phyloP scores from a whole-genome alignment of 35 echinoderm and acorn worm species.

The Ptychodera flava region DNA sequence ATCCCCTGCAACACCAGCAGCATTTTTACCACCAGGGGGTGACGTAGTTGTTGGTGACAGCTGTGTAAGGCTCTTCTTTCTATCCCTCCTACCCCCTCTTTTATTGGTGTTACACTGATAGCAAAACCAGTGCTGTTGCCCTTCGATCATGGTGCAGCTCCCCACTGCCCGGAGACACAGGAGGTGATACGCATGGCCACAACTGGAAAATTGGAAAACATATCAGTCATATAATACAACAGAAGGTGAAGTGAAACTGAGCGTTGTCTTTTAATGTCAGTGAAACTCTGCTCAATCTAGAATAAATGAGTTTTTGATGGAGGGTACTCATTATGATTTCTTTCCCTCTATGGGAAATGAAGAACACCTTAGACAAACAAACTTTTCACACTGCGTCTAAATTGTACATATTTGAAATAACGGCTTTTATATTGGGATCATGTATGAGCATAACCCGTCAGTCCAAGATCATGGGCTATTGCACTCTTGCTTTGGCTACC shows the following conservation, averaged over 20 bases:
- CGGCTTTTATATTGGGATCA: too few relatives aligned
- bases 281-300: not conserved
- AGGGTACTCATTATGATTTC: too few relatives aligned
- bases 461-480: too few relatives aligned
- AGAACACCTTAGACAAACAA: not conserved
- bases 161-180: constrained; percentile 73
- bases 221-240: not conserved
- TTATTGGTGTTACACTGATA: constrained; percentile 71
- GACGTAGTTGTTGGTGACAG: constrained; percentile 16
- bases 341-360: not conserved
- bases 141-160: constrained; percentile 85
- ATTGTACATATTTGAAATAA: too few relatives aligned
- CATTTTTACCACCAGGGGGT: constrained; percentile 6
- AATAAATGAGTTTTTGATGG: not conserved
- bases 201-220: constrained; percentile 45
- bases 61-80: constrained; percentile 7
- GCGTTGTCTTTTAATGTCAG: not conserved
- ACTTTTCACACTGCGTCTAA: too few relatives aligned
- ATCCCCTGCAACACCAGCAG: not conserved
- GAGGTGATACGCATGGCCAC: constrained; percentile 77
- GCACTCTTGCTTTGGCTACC: too few relatives aligned
- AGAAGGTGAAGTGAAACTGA: not conserved
- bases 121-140: constrained; percentile 89
- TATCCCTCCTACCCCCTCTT: constrained; percentile 10
- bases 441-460: too few relatives aligned